Percentiles rank a stretch among this genome's conserved stretches.
Conservation (phyloP, 1,140 invertebrate species). For the Bombus consobrinus region DNA sequence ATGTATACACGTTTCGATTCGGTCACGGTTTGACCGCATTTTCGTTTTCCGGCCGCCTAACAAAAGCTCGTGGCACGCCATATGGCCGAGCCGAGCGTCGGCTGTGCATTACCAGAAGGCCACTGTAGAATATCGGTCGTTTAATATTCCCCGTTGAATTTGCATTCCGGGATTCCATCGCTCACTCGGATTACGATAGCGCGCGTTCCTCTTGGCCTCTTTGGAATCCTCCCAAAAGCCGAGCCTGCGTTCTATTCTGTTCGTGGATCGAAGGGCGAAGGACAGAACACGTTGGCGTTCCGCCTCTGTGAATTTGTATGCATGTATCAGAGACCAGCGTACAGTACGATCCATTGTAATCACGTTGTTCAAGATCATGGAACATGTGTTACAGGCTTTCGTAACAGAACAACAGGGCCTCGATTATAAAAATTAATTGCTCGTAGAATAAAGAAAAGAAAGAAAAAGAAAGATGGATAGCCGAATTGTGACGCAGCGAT, state of each 20-base stretch:
- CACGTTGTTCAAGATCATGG: not conserved
- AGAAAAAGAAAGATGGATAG: too few relatives aligned
- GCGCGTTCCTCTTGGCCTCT: constrained; percentile 42
- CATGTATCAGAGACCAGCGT: not conserved
- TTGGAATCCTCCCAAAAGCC: constrained; percentile 54
- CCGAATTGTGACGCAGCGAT: too few relatives aligned
- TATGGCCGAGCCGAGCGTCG: not conserved
- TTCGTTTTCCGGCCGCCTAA: not conserved
- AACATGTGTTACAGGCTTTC: not conserved
- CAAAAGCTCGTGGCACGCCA: not conserved
- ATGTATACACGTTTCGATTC: not conserved
- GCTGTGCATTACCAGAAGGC: constrained; percentile 13
- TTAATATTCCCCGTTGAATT: constrained; percentile 58
- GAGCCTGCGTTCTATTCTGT: constrained; percentile 9
- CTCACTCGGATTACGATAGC: constrained; percentile 36
- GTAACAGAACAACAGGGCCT: too few relatives aligned
- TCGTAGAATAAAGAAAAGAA: not conserved
- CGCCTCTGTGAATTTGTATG: not conserved
- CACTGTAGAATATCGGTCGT: constrained; percentile 41
- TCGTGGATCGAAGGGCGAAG: constrained; percentile 42
- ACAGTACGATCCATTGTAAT: not conserved
- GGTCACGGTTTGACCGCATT: not conserved
- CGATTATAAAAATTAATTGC: too few relatives aligned
- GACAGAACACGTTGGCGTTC: not conserved
- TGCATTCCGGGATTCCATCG: constrained; percentile 59